phyloP scores from a whole-genome alignment of 2,888 invertebrate species.

The Conistra vaccinii region DNA sequence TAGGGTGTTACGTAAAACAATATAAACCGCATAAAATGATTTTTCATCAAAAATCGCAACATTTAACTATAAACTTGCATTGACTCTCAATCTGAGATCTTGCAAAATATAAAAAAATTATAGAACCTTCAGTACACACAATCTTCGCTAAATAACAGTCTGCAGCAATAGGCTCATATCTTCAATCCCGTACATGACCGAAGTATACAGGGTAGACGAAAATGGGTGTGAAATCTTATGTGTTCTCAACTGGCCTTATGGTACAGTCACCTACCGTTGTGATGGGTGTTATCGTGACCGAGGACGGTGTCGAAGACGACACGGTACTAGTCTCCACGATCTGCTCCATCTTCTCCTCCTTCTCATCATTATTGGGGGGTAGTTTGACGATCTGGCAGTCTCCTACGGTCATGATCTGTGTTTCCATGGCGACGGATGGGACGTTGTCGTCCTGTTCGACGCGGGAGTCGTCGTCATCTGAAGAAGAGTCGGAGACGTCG shows the following conservation, averaged over 20 bases:
- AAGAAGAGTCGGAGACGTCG: constrained; percentile 85
- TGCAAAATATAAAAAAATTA: constrained; percentile 50
- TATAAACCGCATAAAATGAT: constrained; percentile 33
- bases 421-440: constrained; percentile 81
- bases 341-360: constrained; percentile 78
- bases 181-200: constrained; percentile 23
- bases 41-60: constrained; percentile 51
- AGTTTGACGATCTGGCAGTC: constrained; percentile 89
- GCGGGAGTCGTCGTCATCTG: constrained; percentile 83
- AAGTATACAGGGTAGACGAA: constrained; percentile 78
- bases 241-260: constrained; percentile 86
- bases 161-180: constrained; percentile 46
- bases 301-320: constrained; percentile 78
- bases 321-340: constrained; percentile 72
- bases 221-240: constrained; percentile 74
- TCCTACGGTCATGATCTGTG: constrained; percentile 88
- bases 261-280: constrained; percentile 89
- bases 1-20: constrained; percentile 40
- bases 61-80: constrained; percentile 59
- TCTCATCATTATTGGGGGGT: constrained; percentile 79
- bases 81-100: constrained; percentile 61
- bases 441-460: constrained; percentile 82
- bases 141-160: constrained; percentile 54
- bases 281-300: constrained; percentile 87
- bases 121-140: constrained; percentile 41